phyloP scores from a whole-genome alignment of 2,797 vertebrate species.

The Diceros bicornis region DNA sequence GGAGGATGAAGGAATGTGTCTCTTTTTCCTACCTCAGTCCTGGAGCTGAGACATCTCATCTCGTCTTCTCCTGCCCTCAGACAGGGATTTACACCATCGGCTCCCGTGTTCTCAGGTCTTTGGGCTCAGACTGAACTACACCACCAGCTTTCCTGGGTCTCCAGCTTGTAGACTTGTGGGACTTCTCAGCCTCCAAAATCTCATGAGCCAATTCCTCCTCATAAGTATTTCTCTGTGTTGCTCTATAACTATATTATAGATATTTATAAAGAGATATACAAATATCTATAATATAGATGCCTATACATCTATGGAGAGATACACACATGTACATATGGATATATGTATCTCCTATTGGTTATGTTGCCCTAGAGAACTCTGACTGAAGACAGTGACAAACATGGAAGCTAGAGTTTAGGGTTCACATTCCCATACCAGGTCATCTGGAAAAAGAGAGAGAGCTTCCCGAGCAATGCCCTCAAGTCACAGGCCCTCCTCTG shows the following conservation, averaged over 20 bases:
- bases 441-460: not conserved
- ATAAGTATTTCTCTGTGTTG: not conserved
- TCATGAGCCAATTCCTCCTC: not conserved
- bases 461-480: not conserved
- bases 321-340: not conserved
- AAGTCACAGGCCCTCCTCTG: not conserved
- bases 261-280: not conserved
- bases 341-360: not conserved
- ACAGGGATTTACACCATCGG: not conserved
- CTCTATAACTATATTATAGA: not conserved
- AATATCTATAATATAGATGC: not conserved
- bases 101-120: not conserved
- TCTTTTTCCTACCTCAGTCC: not conserved
- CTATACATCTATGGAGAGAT: too few relatives aligned
- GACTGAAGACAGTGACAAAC: not conserved
- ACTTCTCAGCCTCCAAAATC: not conserved
- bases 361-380: not conserved
- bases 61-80: not conserved
- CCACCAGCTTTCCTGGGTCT: not conserved
- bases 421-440: not conserved
- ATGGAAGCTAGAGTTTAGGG: not conserved
- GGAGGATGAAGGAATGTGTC: not conserved
- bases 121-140: not conserved
- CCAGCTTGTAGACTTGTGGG: not conserved
- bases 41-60: not conserved